Evolutionary conservation across 2,888 invertebrate genomes (phyloP), one percentile per base, ranked within the genome.

Genomic region (Lasius fuliginosus): DNA sequence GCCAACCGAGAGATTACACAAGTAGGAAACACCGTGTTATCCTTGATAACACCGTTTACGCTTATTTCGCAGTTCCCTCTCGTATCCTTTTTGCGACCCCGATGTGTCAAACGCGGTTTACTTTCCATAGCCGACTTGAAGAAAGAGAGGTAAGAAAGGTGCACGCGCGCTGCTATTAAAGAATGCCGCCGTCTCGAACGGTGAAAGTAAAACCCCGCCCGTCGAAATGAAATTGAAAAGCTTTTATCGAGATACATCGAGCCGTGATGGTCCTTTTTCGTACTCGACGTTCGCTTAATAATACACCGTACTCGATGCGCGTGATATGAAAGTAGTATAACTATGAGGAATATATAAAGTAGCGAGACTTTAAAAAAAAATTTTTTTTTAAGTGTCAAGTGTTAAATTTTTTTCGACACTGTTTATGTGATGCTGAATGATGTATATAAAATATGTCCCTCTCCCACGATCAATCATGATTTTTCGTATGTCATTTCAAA

Each of bases 191-290:
- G 65, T 36, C 64, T 68, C 69, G 69, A 85, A 86, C 42, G 86
- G 87, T 86, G 90, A 90, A 90, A 90, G 90, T 90, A 85, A 90
- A 90, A 86, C 84, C 65, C 49, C 69, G 49, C 69, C 68, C 53
- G 81, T 49, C 62, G 33, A 73, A 56, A 65, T 68, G 12, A 65
- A 30, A 60, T 79, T 85, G 75, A 83, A 68, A 74, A 89, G 74
- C 71, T 77, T 71, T 77, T 69, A 77, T n/a, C 27, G 18, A 49
- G 49, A 69, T 33, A 40, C 40, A 4, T 68, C n/a, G 40, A 40
- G 15, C 56, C 53, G 23, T 56, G 71, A 18, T 56, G 12, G 27
- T 77, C 33, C 23, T 40, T 77, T 77, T 69, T 27, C 12, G 40
- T 68, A 76, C 9, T n/a, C 69, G 36, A 18, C 23, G 11, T 27